Conservation (phyloP, 2,797 vertebrate genomes). For the Monodelphis domestica region DNA sequence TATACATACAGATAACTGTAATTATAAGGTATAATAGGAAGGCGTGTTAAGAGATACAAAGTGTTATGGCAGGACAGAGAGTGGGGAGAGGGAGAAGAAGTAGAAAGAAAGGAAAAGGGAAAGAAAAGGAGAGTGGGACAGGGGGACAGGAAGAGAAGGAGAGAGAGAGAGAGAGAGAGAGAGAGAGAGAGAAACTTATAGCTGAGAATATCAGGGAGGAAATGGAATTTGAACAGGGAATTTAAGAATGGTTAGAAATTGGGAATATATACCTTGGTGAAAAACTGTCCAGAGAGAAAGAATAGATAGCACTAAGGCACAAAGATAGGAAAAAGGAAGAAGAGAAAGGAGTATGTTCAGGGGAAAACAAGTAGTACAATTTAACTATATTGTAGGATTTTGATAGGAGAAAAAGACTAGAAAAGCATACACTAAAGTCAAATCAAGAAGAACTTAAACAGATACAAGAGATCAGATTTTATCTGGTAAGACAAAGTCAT, state of each 20-base stretch:
- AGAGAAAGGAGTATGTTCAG: neutral
- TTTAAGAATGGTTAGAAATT: neutral
- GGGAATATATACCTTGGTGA: neutral
- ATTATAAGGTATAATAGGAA: neutral
- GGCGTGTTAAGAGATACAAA: neutral
- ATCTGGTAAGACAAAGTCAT: neutral
- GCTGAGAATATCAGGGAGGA: neutral
- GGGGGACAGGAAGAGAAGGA: no score
- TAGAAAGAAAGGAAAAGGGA: neutral
- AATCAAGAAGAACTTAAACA: neutral
- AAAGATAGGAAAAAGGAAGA: neutral
- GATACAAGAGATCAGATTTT: neutral
- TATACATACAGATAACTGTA: neutral
- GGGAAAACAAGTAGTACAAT: neutral
- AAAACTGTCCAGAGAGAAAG: neutral
- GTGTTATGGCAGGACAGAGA: neutral
- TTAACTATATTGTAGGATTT: neutral
- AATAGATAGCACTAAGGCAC: neutral
- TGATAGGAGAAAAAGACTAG: neutral
- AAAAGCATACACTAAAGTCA: neutral
- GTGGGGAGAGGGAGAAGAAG: no score
- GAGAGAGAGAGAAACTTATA: neutral
- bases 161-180: no score
- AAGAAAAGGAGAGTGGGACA: no score
- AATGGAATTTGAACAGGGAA: neutral